These are phyloP conservation scores for Lycaena phlaeas DNA, from an alignment of 2,888 invertebrate genomes.

Conservation along the genomic window DNA sequence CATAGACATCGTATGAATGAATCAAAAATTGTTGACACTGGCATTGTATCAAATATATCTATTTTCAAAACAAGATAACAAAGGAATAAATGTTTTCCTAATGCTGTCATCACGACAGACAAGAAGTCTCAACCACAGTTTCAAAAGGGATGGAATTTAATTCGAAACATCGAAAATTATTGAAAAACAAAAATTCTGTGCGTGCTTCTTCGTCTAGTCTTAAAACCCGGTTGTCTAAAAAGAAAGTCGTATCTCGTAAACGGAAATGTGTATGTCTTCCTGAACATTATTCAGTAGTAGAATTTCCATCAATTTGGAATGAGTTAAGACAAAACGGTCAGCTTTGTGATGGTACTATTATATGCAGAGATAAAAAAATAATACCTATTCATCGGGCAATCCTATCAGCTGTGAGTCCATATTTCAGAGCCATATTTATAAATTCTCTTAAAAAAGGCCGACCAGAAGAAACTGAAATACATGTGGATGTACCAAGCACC, in stretches of 20 bases:
- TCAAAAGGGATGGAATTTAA: constrained; percentile 72
- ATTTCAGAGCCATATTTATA: constrained; percentile 81
- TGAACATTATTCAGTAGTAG: constrained; percentile 71
- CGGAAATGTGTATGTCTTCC: constrained; percentile 76
- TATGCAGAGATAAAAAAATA: constrained; percentile 74
- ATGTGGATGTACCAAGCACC: constrained; percentile 71
- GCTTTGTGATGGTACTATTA: constrained; percentile 80
- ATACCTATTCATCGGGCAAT: constrained; percentile 80
- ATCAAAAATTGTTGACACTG: constrained; percentile 9
- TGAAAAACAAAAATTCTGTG: constrained; percentile 68
- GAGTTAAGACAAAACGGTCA: constrained; percentile 77
- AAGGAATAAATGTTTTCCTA: constrained; percentile 39
- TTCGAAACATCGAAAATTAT: constrained; percentile 71
- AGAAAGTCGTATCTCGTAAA: constrained; percentile 55
- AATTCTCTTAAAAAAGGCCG: constrained; percentile 76
- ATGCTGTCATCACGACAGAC: constrained; percentile 62
- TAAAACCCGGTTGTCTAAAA: constrained; percentile 57
- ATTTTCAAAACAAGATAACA: constrained; percentile 32
- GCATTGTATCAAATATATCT: neutral
- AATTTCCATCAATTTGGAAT: constrained; percentile 79
- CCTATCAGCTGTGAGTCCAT: constrained; percentile 80
- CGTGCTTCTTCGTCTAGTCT: constrained; percentile 52
- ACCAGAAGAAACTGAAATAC: constrained; percentile 74
- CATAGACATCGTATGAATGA: constrained; percentile 11
- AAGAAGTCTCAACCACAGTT: constrained; percentile 69